Conservation (phyloP, 2,888 invertebrate genomes). For the Cyrtodaria siliqua region DNA sequence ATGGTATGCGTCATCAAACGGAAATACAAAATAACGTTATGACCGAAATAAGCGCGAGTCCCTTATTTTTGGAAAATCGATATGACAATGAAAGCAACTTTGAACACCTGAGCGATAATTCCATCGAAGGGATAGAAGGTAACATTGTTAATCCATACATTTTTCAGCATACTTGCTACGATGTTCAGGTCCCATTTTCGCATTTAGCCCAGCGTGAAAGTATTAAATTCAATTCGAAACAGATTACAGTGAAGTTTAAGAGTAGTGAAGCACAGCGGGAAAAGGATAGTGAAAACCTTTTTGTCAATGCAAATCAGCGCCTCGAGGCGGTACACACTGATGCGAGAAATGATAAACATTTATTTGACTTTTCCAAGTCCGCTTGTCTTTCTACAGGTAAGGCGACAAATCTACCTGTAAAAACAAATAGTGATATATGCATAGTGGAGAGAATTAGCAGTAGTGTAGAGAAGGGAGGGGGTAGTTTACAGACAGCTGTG, state of each 20-base stretch:
- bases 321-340: constrained; percentile 37
- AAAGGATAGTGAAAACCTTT: constrained; percentile 29
- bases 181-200: constrained; percentile 33
- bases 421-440: neutral
- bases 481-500: constrained; percentile 23
- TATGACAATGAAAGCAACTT: too few relatives aligned
- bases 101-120: too few relatives aligned
- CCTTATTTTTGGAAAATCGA: too few relatives aligned
- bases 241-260: constrained; percentile 36
- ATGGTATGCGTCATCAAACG: too few relatives aligned
- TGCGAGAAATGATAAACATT: constrained; percentile 46
- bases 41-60: too few relatives aligned
- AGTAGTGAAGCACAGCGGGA: constrained; percentile 37
- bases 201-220: constrained; percentile 16
- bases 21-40: too few relatives aligned
- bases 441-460: too few relatives aligned
- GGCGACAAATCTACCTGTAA: neutral
- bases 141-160: constrained; percentile 10
- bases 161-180: constrained; percentile 38
- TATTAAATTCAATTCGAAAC: constrained; percentile 23
- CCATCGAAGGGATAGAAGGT: too few relatives aligned
- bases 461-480: constrained; percentile 17
- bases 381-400: neutral
- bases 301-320: constrained; percentile 43
- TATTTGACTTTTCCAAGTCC: constrained; percentile 23